Evolutionary conservation across 2,888 invertebrate genomes (phyloP), one percentile per base, ranked within the genome.

Genomic region (Gari tellinella): DNA sequence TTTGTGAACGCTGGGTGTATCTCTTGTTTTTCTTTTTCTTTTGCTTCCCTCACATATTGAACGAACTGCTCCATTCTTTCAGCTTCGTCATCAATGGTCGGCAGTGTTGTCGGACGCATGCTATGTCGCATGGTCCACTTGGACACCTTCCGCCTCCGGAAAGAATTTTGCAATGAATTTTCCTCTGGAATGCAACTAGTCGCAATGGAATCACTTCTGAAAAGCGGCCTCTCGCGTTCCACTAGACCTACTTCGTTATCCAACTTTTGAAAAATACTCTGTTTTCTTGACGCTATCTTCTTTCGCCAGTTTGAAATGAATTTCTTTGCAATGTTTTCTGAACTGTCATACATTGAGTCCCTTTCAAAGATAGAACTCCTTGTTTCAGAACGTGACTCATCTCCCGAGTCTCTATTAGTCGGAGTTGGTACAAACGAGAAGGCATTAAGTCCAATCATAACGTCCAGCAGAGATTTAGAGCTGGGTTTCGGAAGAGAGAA

Each of bases 31-130:
- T 58, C 31, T 53, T 61, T 76, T 19, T 66, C 72, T 49, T 65
- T 57, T 48, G 73, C 72, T 1, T 81, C 78, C 38, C 60, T 70
- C 12, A 80, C 52, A 80, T 81, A 83, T n/a, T 76, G 80, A 14
- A 73, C 31, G 37, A 83, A 83, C 1, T 70, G 72, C 38, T 80
- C 73, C 26, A 73, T 68, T 31, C 81, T 31, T 53, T 76, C 73
- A 7, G 70, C 73, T 19, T 73, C 78, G 17, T 73, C 70, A 26
- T 62, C 45, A 17, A 67, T 79, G 12, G 62, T 70, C 12, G 64
- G 81, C 45, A 69, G 62, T 26, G 52, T 55, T 31, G 58, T 48
- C 12, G 57, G 58, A 1, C 25, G 68, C 66, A 56, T 65, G 31
- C 56, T 69, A 43, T 57, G 67, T 40, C 70, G 53, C 17, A 63